Base-by-base conservation (phyloP, 1,140 invertebrate species). In the Camponotus pennsylvanicus region DNA sequence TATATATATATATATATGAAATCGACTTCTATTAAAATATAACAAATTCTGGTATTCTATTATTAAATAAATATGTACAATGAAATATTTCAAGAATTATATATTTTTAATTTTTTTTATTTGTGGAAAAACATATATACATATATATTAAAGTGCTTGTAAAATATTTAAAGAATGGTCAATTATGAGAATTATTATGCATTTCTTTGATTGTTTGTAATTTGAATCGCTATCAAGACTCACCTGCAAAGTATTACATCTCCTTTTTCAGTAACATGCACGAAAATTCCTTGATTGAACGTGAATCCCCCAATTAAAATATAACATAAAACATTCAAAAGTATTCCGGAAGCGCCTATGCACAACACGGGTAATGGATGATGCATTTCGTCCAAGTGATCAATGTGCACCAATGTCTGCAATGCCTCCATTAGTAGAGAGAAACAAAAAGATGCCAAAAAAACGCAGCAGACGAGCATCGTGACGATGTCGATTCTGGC, bases 401-500 rank as follows among this genome's bases (percentile, higher is more conserved):
- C 96, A 3, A 97, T 98, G 89, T 98, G 97, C 0, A 97, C 95
- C 21, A 98, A 95, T 1, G 97, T 97, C 92, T 98, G 98, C 11
- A 98, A 88, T 0, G 98, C 97, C 93, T 98, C 98, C 0, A 98
- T 96, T 1, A 98, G 92, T 13, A 98, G 93, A 0, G 98, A 98
- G 89, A 98, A 98, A 64, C 97, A 97, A 45, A 98, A 96, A 0
- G 98, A 98, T 1, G 97, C 96, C 77, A 98, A 95, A 85, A 98
- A 97, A 18, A 98, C 97, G 92, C 97, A 98, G 57, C 97, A 98
- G n/a, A 97, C 96, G 13, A 98, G 94, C 95, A 97, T 97, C 63
- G 97, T 97, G 6, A 98, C 94, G 1, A 99, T 97, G 90, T 98
- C 98, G 40, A 98, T 97, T 73, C 98, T 96, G 0, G 98, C 97